Evolutionary conservation across 2,888 invertebrate genomes (phyloP).

Genomic region (Rhodophaea formosa): DNA sequence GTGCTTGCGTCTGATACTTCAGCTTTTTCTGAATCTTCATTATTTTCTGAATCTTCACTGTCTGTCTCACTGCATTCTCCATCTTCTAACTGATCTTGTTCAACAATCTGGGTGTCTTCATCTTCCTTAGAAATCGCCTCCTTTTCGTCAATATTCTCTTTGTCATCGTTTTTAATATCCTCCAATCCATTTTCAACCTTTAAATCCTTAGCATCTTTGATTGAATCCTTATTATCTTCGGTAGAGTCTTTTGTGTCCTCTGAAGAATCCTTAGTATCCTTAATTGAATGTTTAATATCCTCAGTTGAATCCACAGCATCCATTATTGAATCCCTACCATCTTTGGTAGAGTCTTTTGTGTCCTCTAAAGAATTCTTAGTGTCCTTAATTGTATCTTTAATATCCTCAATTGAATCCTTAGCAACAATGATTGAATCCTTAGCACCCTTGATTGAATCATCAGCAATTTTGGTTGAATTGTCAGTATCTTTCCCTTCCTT

Average conservation of each 20-base stretch:
- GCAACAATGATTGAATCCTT: background rate
- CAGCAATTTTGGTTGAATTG: background rate
- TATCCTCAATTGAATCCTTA: slow-evolving; percentile 9
- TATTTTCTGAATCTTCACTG: slow-evolving; percentile 49
- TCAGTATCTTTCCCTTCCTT: slow-evolving; percentile 17
- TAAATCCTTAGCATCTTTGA: slow-evolving; percentile 10
- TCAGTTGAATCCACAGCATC: slow-evolving; percentile 7
- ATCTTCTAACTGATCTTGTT: slow-evolving; percentile 76
- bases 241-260: background rate
- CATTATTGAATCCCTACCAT: background rate
- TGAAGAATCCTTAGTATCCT: background rate
- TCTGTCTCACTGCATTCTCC: slow-evolving; percentile 84
- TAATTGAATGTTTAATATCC: background rate
- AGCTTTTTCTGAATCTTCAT: slow-evolving; percentile 51
- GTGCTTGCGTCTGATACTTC: slow-evolving; percentile 57
- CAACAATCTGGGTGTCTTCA: slow-evolving; percentile 25
- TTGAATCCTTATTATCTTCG: background rate
- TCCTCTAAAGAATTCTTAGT: background rate
- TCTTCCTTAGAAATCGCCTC: slow-evolving; percentile 1
- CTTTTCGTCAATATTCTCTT: background rate
- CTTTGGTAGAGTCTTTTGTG: background rate
- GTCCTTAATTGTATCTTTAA: background rate
- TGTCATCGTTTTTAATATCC: background rate
- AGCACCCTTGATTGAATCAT: background rate
- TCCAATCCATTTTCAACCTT: slow-evolving; percentile 3